A percentile compares a stretch with the other conserved stretches of the same genome.
Evolutionary conservation across 1,140 invertebrate species (phyloP).

Genomic region (Grapholita molesta): DNA sequence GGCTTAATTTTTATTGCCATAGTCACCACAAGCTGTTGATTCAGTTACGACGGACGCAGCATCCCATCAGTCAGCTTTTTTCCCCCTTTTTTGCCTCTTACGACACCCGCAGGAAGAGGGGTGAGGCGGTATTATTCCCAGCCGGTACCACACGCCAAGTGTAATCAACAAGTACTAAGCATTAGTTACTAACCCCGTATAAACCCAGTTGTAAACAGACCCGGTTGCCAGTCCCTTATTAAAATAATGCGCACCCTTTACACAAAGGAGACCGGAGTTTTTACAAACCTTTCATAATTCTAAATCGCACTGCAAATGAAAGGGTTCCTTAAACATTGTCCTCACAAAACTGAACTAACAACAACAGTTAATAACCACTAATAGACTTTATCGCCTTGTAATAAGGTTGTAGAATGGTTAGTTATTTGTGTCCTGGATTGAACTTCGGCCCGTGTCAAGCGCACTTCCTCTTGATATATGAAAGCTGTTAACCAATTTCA

Average conservation of each 20-base stretch:
- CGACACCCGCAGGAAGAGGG: too few species aligned
- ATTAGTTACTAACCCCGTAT: too few species aligned
- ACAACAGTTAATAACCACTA: not conserved
- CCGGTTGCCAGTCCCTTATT: not conserved
- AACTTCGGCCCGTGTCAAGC: conserved; percentile 39
- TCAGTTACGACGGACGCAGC: too few species aligned
- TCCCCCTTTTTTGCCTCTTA: too few species aligned
- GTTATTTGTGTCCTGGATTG: not conserved
- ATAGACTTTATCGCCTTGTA: not conserved
- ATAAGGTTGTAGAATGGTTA: not conserved
- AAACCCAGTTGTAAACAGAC: too few species aligned
- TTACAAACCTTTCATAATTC: conserved; percentile 27
- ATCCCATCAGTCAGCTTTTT: too few species aligned
- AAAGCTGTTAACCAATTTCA: conserved; percentile 3
- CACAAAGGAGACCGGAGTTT: conserved; percentile 25
- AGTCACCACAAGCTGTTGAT: too few species aligned
- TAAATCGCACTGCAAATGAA: conserved; percentile 34
- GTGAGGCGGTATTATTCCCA: too few species aligned
- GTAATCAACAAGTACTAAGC: too few species aligned
- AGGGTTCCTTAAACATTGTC: conserved; percentile 24
- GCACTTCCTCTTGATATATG: conserved; percentile 49
- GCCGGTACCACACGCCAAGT: too few species aligned
- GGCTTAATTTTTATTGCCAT: too few species aligned
- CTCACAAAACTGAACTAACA: conserved; percentile 34
- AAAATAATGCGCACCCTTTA: not conserved